Base-by-base conservation (phyloP, 2,797 vertebrate genomes). In the Adelosebastes latens region DNA sequence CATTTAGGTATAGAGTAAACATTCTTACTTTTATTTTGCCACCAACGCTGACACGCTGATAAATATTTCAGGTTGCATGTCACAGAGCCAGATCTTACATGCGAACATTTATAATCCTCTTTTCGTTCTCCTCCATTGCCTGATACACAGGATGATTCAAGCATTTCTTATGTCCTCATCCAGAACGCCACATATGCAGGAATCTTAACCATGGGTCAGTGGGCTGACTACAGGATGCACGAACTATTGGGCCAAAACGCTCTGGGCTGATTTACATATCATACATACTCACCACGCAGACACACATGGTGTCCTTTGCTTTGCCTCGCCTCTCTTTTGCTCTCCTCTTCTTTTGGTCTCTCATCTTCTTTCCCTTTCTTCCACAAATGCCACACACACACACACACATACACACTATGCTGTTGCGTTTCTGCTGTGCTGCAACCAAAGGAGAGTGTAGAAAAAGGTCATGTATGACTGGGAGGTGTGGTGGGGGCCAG, bases 161-260 rank as follows among this genome's bases (percentile, higher is more conserved):
- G 75, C 55, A 46, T 79, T 78, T 77, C 39, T 64, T 49, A 77
- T 58, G 82, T 82, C 75, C 69, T 82, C 69, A 74, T 82, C 65
- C 76, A 67, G 86, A 86, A 72, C 59, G 53, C 65, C 77, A 86
- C 80, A 79, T 91, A 87, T 85, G 65, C 27, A 80, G 64, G 83
- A 81, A 58, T 88, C 64, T 86, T 75, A 82, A 74, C 53, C 84
- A 92, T 75, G 90, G 93, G 90, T 94, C 94, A 94, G 82, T 86
- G 86, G 81, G 68, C 82, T 80, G 84, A 90, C 83, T 72, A 74
- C 80, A 89, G 70, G 75, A 91, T 39, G 83, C 80, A 73, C 46
- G 9, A 73, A 69, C 62, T 55, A 59, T 78, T 81, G 82, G 91
- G 90, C 89, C 86, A 92, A 91, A 88, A 66, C 84, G 79, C 91